These are phyloP conservation scores for Amazona finschi DNA, from an alignment of 2,797 vertebrate genomes.

Conservation along the genomic window DNA sequence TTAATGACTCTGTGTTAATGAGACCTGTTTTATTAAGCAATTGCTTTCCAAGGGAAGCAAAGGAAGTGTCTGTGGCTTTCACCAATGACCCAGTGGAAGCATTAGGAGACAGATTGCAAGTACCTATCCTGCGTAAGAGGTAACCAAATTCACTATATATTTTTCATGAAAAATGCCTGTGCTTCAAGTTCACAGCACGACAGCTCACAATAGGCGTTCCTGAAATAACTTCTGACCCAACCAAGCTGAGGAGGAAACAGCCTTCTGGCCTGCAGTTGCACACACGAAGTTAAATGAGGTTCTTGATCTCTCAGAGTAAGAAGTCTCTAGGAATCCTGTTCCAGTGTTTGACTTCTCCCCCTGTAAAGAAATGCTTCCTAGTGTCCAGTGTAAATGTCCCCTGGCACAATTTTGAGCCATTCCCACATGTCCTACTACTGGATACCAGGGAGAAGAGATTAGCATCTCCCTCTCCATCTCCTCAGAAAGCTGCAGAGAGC, in stretches of 20 bases:
- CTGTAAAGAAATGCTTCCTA: background rate
- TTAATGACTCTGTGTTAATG: background rate
- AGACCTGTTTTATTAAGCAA: background rate
- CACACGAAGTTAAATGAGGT: background rate
- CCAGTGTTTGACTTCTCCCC: background rate
- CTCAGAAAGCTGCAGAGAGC: background rate
- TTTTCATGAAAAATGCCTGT: background rate
- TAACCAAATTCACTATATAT: background rate
- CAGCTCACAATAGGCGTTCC: background rate
- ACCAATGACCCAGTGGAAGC: background rate
- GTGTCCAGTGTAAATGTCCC: background rate
- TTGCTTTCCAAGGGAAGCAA: background rate
- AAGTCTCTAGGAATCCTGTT: background rate
- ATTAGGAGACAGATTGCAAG: background rate
- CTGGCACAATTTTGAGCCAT: background rate
- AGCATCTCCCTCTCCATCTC: background rate
- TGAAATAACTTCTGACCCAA: background rate
- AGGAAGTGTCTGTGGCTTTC: background rate
- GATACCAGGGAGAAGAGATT: background rate
- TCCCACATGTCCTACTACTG: fast-evolving
- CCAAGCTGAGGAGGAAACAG: background rate
- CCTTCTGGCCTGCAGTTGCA: background rate
- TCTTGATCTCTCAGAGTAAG: background rate
- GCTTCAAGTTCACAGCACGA: background rate
- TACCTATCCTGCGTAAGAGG: background rate